Percentiles rank a stretch among this genome's conserved stretches.
Conservation (phyloP, 37 sponge, comb jelly and placozoan genomes). For the Oopsacas minuta region DNA sequence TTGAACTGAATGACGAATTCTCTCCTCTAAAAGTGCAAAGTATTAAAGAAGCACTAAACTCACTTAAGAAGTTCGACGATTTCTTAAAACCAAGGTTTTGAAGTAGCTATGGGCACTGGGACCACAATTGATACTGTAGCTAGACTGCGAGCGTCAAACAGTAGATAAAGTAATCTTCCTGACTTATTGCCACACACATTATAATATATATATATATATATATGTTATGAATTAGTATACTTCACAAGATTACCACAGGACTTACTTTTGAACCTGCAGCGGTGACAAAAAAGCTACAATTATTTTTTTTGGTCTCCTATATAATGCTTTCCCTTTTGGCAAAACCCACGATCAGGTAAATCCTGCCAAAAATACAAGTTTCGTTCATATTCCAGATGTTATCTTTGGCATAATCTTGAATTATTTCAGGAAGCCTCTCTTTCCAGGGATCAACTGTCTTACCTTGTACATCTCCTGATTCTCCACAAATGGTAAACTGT, state of each 20-base stretch:
- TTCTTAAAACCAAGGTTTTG: slow-evolving; percentile 22
- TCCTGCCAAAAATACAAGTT: slow-evolving; percentile 27
- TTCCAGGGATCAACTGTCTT: slow-evolving; percentile 33
- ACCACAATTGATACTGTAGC: slow-evolving; percentile 22
- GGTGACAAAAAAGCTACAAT: background rate
- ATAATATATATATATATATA: slow-evolving; percentile 2
- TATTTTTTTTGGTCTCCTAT: background rate
- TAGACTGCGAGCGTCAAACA: background rate
- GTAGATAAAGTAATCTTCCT: background rate
- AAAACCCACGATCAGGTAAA: background rate
- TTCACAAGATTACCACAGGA: background rate
- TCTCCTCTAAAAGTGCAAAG: background rate
- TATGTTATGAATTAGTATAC: background rate
- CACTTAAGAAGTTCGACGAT: slow-evolving; percentile 23
- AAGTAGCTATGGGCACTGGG: background rate
- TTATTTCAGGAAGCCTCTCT: slow-evolving; percentile 33
- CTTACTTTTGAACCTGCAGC: background rate
- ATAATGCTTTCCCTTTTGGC: background rate
- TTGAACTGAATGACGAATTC: background rate
- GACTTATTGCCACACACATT: background rate
- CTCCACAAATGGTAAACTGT: slow-evolving; percentile 27
- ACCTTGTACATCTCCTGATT: slow-evolving; percentile 32
- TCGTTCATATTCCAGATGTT: slow-evolving; percentile 34
- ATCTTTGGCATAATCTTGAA: slow-evolving; percentile 20
- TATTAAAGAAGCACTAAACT: background rate